Percentiles rank a stretch among this genome's conserved stretches.
Conservation (phyloP, 2,113 vertebrate species). For the Micromys minutus region DNA sequence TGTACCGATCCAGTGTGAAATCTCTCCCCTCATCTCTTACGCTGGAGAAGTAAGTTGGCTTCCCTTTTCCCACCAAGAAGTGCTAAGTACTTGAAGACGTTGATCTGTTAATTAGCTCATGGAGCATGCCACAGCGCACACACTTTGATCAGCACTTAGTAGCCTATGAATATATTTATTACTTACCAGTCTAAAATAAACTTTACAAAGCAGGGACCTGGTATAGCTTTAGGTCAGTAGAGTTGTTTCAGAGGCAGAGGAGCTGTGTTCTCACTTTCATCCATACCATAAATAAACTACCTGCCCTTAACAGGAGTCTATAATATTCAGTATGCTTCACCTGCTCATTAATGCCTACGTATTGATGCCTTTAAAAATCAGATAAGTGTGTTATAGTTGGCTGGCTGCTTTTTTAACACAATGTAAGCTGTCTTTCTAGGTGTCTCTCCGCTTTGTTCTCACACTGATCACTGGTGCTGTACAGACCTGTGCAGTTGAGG, state of each 20-base stretch:
- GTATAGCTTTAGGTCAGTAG: not conserved
- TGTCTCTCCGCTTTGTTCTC: not conserved
- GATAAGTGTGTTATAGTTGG: not conserved
- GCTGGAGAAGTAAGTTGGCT: slow-evolving; percentile 93
- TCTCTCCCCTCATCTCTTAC: slow-evolving; percentile 95
- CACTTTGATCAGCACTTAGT: not conserved
- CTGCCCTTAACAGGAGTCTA: not conserved
- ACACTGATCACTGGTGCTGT: not conserved
- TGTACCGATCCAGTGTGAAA: slow-evolving; percentile 96
- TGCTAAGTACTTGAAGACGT: not conserved
- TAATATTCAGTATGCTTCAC: not conserved
- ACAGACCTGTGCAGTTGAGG: not conserved
- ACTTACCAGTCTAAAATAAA: not conserved
- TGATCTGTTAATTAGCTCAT: not conserved
- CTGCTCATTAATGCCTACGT: not conserved
- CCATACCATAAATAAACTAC: not conserved
- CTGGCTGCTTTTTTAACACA: not conserved
- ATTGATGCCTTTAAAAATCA: not conserved
- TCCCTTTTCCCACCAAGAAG: not conserved
- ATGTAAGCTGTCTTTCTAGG: not conserved
- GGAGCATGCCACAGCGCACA: not conserved
- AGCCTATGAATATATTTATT: not conserved
- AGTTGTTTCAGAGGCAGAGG: not conserved
- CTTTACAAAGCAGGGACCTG: not conserved
- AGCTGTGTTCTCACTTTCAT: not conserved